Evolutionary conservation across 2,888 invertebrate species (phyloP).

Genomic region (Panzeria rudis): DNA sequence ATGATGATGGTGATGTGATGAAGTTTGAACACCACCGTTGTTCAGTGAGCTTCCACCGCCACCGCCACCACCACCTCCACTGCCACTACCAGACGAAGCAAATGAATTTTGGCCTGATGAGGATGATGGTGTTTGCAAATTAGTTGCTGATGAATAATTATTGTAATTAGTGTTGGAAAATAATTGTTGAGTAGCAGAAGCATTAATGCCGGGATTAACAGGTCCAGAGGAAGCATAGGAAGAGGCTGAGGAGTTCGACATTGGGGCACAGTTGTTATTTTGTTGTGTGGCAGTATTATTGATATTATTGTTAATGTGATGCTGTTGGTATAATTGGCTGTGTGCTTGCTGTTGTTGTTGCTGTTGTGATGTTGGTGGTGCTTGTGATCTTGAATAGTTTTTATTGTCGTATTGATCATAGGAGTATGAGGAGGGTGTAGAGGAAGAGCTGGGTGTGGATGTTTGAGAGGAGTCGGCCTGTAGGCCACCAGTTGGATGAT

Average conservation of each 20-base stretch:
- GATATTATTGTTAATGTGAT: conserved; percentile 71
- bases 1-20: conserved; percentile 54
- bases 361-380: conserved; percentile 73
- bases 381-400: conserved; percentile 58
- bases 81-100: conserved; percentile 72
- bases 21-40: conserved; percentile 55
- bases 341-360: conserved; percentile 71
- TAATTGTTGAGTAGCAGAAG: conserved; percentile 76
- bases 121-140: conserved; percentile 61
- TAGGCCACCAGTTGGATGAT: conserved; percentile 81
- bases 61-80: conserved; percentile 69
- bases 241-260: conserved; percentile 41
- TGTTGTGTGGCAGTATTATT: conserved; percentile 71
- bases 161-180: conserved; percentile 77
- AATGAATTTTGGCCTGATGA: conserved; percentile 70
- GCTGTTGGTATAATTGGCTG: conserved; percentile 71
- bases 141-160: conserved; percentile 76
- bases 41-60: conserved; percentile 16
- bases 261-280: conserved; percentile 73
- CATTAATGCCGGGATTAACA: conserved; percentile 69
- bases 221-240: conserved; percentile 59
- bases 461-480: conserved; percentile 68
- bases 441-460: conserved; percentile 68
- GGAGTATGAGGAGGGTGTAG: conserved; percentile 67
- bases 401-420: conserved; percentile 80